Percentiles rank a stretch among this genome's conserved stretches.
phyloP scores from a whole-genome alignment of 1,140 invertebrate genomes.

The Magallana ariakensis region DNA sequence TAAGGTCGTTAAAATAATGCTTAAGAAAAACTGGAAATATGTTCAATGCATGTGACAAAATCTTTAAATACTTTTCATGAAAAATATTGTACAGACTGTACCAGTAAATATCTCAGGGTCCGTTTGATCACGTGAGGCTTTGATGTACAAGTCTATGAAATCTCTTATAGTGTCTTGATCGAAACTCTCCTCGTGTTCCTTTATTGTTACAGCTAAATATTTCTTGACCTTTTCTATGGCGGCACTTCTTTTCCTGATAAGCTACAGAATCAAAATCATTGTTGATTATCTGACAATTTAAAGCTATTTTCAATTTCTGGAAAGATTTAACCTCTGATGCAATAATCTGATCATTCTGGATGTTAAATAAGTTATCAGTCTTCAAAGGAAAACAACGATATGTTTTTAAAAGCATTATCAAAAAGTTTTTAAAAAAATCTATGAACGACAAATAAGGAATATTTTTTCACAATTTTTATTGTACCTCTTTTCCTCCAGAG shows the following conservation, averaged over 20 bases:
- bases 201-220: slow-evolving; percentile 84
- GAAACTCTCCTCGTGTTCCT: slow-evolving; percentile 87
- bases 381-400: no score
- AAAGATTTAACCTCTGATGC: no score
- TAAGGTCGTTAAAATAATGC: no score
- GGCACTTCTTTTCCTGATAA: slow-evolving; percentile 59
- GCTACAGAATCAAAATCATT: slow-evolving; percentile 35
- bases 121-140: slow-evolving; percentile 83
- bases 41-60: no score
- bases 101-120: slow-evolving; percentile 63
- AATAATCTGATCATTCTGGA: no score
- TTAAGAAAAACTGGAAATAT: no score
- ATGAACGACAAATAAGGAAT: no score
- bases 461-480: not conserved
- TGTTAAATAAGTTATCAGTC: no score
- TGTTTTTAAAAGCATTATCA: no score
- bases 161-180: slow-evolving; percentile 85
- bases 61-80: not conserved
- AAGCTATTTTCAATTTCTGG: no score
- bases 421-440: no score
- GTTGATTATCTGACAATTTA: no score
- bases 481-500: slow-evolving; percentile 62
- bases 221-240: slow-evolving; percentile 63
- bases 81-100: slow-evolving; percentile 24
- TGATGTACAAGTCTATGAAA: slow-evolving; percentile 91